A percentile compares a stretch with the other conserved stretches of the same genome.
These are phyloP conservation scores for Athripsodes cinereus DNA, from an alignment of 2,888 invertebrate genomes.

Conservation along the genomic window DNA sequence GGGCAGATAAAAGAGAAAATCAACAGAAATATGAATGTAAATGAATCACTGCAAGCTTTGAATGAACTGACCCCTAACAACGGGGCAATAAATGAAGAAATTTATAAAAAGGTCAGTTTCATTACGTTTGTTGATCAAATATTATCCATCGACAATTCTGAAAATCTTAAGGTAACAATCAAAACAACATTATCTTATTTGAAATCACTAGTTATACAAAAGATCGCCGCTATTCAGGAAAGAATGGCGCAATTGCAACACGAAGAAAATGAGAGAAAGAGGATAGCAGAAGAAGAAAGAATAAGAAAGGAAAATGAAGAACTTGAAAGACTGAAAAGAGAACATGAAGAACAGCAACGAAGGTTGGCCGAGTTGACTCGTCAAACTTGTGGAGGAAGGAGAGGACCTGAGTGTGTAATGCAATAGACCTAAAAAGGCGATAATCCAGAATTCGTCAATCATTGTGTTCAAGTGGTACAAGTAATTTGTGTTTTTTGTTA, in stretches of 20 bases:
- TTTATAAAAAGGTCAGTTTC: not conserved
- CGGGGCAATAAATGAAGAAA: not conserved
- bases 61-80: not conserved
- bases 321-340: not conserved
- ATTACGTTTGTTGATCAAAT: not conserved
- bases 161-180: not conserved
- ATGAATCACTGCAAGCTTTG: not conserved
- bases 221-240: not conserved
- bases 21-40: not conserved
- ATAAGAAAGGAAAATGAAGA: not conserved
- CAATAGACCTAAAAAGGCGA: no score
- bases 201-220: not conserved
- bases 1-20: not conserved
- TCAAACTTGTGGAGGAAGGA: not conserved
- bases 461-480: no score
- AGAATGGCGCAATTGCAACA: not conserved
- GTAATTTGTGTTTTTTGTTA: no score
- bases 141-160: not conserved
- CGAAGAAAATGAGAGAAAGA: not conserved
- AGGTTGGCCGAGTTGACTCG: not conserved
- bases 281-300: not conserved
- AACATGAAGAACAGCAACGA: not conserved
- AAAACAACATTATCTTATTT: not conserved
- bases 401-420: no score
- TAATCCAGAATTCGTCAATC: no score